Conservation (phyloP, 2,113 vertebrate species). For the Ranitomeya imitator region DNA sequence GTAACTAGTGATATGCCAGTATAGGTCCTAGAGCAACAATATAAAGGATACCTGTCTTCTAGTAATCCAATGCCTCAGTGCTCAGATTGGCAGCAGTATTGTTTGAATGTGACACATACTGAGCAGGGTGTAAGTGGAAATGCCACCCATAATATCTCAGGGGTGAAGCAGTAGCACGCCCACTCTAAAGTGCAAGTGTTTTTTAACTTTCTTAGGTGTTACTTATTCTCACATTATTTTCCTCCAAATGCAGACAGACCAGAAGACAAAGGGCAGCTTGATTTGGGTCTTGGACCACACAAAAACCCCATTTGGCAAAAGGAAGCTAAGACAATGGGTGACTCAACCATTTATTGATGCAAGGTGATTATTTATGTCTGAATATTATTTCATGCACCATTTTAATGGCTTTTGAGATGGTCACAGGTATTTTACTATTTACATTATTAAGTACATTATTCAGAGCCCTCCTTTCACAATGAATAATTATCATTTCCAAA, state of each 20-base stretch:
- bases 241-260: constrained; percentile 79
- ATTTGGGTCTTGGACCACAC: constrained; percentile 95
- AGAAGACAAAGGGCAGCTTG: constrained; percentile 85
- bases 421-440: background rate
- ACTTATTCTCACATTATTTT: background rate
- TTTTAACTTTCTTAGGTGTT: background rate
- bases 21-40: too few species aligned
- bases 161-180: background rate
- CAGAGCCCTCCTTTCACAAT: too few species aligned
- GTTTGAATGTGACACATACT: too few species aligned
- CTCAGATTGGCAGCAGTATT: too few species aligned
- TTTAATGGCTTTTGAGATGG: background rate
- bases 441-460: background rate
- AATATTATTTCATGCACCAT: background rate
- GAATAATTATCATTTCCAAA: too few species aligned
- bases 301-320: constrained; percentile 85
- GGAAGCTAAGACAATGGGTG: constrained; percentile 91
- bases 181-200: background rate
- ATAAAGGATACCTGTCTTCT: too few species aligned
- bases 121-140: too few species aligned
- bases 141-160: too few species aligned
- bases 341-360: constrained; percentile 84
- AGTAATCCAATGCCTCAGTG: too few species aligned
- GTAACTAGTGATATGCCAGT: too few species aligned
- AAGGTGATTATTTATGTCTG: constrained; percentile 72